These are phyloP conservation scores for Natator depressus DNA, from an alignment of 2,113 vertebrate species.

Conservation along the genomic window DNA sequence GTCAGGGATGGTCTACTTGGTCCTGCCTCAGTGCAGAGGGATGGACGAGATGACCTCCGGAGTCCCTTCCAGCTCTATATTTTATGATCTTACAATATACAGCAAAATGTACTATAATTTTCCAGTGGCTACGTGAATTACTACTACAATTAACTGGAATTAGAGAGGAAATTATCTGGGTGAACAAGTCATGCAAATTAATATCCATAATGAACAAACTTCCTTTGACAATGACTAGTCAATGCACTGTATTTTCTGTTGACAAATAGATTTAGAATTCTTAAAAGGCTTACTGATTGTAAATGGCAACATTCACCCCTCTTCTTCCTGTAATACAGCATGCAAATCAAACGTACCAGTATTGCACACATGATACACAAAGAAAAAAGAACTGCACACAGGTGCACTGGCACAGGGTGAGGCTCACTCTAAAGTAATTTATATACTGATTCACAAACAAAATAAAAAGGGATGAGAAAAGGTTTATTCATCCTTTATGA, in stretches of 20 bases:
- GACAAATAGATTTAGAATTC: background rate
- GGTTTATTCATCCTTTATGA: background rate
- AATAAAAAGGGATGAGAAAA: background rate
- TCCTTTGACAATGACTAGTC: background rate
- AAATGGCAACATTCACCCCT: background rate
- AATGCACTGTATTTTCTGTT: fast-evolving
- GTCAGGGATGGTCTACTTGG: background rate
- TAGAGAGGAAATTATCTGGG: background rate
- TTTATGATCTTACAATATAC: background rate
- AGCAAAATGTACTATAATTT: background rate
- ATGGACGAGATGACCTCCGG: background rate
- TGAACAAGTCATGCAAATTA: background rate
- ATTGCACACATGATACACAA: background rate
- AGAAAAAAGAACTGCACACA: background rate
- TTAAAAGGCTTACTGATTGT: background rate
- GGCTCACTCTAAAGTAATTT: background rate
- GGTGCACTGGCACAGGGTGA: fast-evolving
- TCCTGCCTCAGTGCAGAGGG: background rate
- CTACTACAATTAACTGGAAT: background rate
- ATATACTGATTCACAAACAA: fast-evolving
- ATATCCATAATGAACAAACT: background rate
- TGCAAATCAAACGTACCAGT: background rate
- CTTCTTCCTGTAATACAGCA: too few species aligned
- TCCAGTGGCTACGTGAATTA: background rate
- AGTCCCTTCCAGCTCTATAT: background rate